Base-by-base conservation (phyloP, 2,888 invertebrate species). In the Megastigmus dorsalis region DNA sequence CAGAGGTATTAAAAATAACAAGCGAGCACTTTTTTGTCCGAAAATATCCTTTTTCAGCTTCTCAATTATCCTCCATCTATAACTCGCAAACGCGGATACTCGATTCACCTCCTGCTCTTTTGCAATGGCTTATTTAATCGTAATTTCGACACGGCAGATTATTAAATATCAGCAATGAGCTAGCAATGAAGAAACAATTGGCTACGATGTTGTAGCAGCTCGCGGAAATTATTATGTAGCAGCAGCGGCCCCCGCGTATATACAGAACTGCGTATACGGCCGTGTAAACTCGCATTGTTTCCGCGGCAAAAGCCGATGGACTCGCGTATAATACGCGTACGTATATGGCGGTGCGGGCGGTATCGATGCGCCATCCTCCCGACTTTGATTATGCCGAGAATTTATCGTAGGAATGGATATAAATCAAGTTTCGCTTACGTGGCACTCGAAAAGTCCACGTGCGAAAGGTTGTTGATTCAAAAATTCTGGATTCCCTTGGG, bases 101-200 rank as follows among this genome's bases (percentile, higher is more conserved):
- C n/a, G n/a, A n/a, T n/a, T n/a, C n/a, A n/a, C n/a, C n/a, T n/a
- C n/a, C n/a, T n/a, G n/a, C 15, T 15, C 62, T 45, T 30, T 62
- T 18, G 10, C 18, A 28, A 65, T 33, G 9, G 28, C 30, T 38
- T 43, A 50, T 63, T 66, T 30, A 30, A 45, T 43, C 30, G 9
- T 30, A 66, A 43, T 66, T 66, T 43, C 20, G 36, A 13, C 28
- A n/a, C 0, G 36, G 20, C 23, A 15, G 15, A 54, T 69, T 62
- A 70, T 70, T 45, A 45, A 70, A 70, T 45, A 54, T 41, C 15
- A 54, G 45, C 20, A 26, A 45, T 26, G 45, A 50, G 59, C 36
- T 36, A 6, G 23, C 63, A 70, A 70, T 55, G 62, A 70, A 70
- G 70, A 70, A 70, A 63, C 62, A 63, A 62, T 62, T 45, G 62